These are phyloP conservation scores for Minunthozetes semirufus DNA, from an alignment of 2,888 invertebrate species.

Conservation along the genomic window DNA sequence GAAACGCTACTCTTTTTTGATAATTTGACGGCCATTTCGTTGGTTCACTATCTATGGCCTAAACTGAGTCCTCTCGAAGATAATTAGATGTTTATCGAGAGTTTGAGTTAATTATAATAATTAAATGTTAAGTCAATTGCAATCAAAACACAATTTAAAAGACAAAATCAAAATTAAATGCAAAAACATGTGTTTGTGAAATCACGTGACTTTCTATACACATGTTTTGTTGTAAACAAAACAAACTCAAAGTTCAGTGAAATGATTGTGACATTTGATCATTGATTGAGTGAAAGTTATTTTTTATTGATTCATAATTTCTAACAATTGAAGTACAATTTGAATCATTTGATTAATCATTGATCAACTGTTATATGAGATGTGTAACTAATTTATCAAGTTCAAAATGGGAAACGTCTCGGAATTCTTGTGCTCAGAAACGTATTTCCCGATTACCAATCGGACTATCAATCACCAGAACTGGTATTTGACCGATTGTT, in stretches of 20 bases:
- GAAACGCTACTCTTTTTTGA: background rate
- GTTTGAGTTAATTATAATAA: too few relatives aligned
- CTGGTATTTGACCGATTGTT: conserved; percentile 30
- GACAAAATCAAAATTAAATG: background rate
- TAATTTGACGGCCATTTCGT: background rate
- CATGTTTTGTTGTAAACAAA: conserved; percentile 27
- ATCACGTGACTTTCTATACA: conserved; percentile 9
- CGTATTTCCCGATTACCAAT: background rate
- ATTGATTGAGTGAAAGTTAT: background rate
- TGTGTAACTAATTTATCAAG: too few relatives aligned
- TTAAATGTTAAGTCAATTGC: too few relatives aligned
- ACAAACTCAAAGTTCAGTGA: conserved; percentile 12
- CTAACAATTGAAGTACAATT: too few relatives aligned
- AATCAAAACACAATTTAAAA: background rate
- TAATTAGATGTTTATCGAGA: too few relatives aligned
- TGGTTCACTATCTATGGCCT: background rate
- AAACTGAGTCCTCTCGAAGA: too few relatives aligned
- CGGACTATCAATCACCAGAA: background rate
- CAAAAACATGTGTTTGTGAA: conserved; percentile 4
- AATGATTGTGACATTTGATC: background rate
- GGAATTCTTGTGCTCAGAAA: background rate
- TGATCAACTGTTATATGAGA: too few relatives aligned
- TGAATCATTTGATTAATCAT: too few relatives aligned
- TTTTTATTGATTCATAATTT: too few relatives aligned
- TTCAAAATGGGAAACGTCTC: background rate